Evolutionary conservation across 2,797 vertebrate species (phyloP), one percentile per base, ranked within the genome.

Genomic region (Arctocebus calabarensis): DNA sequence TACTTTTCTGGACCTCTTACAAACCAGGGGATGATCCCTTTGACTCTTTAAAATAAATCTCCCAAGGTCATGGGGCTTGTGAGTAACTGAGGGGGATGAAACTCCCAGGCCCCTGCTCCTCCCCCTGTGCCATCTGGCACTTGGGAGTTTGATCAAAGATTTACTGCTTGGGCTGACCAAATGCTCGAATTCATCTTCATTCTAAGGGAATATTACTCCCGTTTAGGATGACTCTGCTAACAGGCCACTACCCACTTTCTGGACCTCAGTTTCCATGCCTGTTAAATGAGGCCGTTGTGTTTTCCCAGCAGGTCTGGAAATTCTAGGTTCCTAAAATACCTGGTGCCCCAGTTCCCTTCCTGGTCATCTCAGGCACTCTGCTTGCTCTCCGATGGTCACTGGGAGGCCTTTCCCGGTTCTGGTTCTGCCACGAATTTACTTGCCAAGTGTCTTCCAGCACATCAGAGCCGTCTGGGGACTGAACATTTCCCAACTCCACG

Each of bases 21-120:
- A 94, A 84, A 90, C 94, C 85, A 57, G 84, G 78, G 94, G 92
- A 96, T 97, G 96, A 97, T 96, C 95, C 96, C 92, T 81, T 88
- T 71, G 95, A 88, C 97, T 97, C 96, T 96, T 94, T 81, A 92
- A 94, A 94, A 94, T 95, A 96, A 96, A 96, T 96, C 97, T 96
- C 96, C 86, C 96, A 96, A 97, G 97, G 97, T 97, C 97, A 90
- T 3, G 16, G 74, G 93, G 89, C 64, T 62, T 19, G 71, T 52
- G 71, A 73, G 43, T 34, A 64, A 52, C 79, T 7, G 81, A 84
- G 91, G 55, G 82, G 79, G 64, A 62, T 71, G 90, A 88, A 90
- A 93, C 66, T 86, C 95, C 81, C 70, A 89, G 88, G 81, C 90
- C 71, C 1, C 77, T 0, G 37, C 84, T 64, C 87, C 43, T 82